A percentile compares a stretch with the other conserved stretches of the same genome.
Evolutionary conservation across 1,140 invertebrate species (phyloP).

Genomic region (Caenorhabditis inopinata): DNA sequence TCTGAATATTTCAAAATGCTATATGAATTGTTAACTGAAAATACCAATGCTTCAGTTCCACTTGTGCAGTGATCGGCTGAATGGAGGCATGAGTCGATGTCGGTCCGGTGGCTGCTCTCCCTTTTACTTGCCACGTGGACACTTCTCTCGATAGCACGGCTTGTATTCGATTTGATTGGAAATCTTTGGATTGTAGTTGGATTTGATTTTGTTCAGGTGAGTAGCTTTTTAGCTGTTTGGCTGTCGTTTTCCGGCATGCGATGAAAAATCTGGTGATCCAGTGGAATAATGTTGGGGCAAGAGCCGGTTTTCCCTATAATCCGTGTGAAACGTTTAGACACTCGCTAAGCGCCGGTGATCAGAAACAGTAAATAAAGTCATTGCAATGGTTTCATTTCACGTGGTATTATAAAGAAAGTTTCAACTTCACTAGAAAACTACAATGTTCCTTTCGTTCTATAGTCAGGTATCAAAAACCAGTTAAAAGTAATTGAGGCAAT

Average conservation of each 20-base stretch:
- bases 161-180: conserved; percentile 11
- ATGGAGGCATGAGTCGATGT: conserved; percentile 16
- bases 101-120: neutral
- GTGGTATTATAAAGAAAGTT: too few species aligned
- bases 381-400: too few species aligned
- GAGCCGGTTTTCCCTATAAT: too few species aligned
- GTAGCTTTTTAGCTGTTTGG: neutral
- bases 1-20: too few species aligned
- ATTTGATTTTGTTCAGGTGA: conserved; percentile 16
- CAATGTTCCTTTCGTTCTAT: too few species aligned
- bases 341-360: neutral
- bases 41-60: neutral
- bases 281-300: neutral
- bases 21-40: too few species aligned
- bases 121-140: conserved; percentile 31
- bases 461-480: too few species aligned
- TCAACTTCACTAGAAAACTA: too few species aligned
- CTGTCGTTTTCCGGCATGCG: too few species aligned
- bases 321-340: too few species aligned
- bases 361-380: neutral
- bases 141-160: neutral
- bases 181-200: neutral
- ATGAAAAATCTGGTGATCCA: neutral
- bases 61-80: too few species aligned
- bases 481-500: too few species aligned